Evolutionary conservation across 2,888 invertebrate species (phyloP), one percentile per base, ranked within the genome.

Genomic region (Hofmannophila pseudospretella): DNA sequence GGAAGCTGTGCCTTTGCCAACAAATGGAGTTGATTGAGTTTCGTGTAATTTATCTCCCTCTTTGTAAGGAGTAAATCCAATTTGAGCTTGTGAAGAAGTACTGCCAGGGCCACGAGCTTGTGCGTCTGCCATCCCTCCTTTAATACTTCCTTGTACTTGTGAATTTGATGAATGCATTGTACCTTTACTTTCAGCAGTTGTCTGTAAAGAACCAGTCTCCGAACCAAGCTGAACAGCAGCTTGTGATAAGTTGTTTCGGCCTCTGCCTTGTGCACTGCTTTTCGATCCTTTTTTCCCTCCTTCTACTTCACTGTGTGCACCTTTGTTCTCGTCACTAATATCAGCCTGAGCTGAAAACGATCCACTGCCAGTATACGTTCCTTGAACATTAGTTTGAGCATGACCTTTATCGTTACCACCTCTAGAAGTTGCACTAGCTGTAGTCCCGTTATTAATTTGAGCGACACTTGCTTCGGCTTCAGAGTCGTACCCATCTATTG

Each of bases 21-120:
- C 89, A 58, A 92, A 92, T 3, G 93, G 91, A 40, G 72, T 75
- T 32, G 81, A 76, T 45, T 89, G 88, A 8, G 60, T 49, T 7
- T 84, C 80, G 32, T 88, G 86, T 16, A 62, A 46, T 52, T 88
- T 87, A 31, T 91, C 90, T 39, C 89, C 88, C 38, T 91, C 90
- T 54, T 90, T 89, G 51, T 91, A 90, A 0, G 95, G 95, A 34
- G 92, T 91, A 61, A 96, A 95, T 1, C 95, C 95, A 42, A 96
- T 95, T 78, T 96, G 95, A 2, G 96, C 95, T 80, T 96, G 95
- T 20, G 95, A 95, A 0, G 94, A 94, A 1, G 95, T 95, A 55
- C 92, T 93, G 3, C 95, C 95, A 2, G 93, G 93, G 0, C 95
- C 95, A 56, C 91, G 92, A 0, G 95, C 93, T 81, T 95, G 95